phyloP scores from a whole-genome alignment of 2,888 invertebrate species.

The Aelia acuminata region DNA sequence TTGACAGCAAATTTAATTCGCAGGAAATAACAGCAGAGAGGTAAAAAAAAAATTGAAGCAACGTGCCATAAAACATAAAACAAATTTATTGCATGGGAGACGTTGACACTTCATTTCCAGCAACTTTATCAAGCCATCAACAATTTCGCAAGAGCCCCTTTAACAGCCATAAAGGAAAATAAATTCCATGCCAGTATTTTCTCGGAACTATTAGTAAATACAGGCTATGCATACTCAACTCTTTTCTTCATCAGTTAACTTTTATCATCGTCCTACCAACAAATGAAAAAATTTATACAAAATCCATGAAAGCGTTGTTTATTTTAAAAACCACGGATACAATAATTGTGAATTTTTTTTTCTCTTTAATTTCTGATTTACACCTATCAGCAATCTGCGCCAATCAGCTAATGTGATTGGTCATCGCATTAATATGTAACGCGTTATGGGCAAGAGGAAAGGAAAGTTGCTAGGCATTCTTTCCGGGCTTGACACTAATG shows the following conservation, averaged over 20 bases:
- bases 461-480: no score
- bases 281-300: neutral
- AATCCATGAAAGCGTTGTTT: no score
- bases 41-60: neutral
- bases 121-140: slow-evolving; percentile 1
- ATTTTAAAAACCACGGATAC: no score
- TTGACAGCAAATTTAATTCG: neutral
- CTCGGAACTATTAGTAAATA: neutral
- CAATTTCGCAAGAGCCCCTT: neutral
- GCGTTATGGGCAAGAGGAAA: no score
- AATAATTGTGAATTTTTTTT: no score
- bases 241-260: neutral
- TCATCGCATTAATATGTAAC: no score
- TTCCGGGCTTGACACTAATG: no score
- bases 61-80: slow-evolving; percentile 14
- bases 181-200: neutral
- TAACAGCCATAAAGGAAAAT: neutral
- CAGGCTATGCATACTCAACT: neutral
- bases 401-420: no score
- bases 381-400: no score
- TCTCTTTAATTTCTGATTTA: no score
- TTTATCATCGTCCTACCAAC: neutral
- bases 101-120: slow-evolving; percentile 13
- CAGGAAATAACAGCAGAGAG: neutral
- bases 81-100: neutral